phyloP scores from a whole-genome alignment of 2,888 invertebrate species.

The Drosophila histrio region DNA sequence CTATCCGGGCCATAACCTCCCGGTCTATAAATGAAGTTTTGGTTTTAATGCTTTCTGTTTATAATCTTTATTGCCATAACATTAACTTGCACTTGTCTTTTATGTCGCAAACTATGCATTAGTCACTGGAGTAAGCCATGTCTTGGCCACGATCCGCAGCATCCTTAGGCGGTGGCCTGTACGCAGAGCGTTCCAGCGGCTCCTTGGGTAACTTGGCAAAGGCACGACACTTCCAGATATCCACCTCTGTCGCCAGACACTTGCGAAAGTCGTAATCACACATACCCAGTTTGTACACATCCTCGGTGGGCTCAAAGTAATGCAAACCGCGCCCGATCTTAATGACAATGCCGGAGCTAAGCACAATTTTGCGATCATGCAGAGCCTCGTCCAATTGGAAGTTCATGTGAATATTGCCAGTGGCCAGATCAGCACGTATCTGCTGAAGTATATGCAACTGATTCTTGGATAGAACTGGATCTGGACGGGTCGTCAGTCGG shows the following conservation, averaged over 20 bases:
- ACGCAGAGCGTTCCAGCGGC: not conserved
- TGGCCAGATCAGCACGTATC: conserved; percentile 86
- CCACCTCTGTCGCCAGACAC: conserved; percentile 93
- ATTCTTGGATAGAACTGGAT: conserved; percentile 84
- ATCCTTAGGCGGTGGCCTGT: conserved; percentile 10
- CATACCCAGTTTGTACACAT: conserved; percentile 88
- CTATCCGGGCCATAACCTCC: too few species aligned
- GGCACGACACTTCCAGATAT: conserved; percentile 85
- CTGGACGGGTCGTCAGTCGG: conserved; percentile 87
- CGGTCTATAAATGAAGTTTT: too few species aligned
- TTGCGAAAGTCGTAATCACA: conserved; percentile 91
- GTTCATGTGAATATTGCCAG: conserved; percentile 86
- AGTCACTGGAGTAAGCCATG: conserved; percentile 22
- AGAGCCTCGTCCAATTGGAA: conserved; percentile 89
- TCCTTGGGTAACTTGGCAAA: conserved; percentile 51
- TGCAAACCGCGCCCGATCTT: conserved; percentile 96
- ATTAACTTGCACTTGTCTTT: not conserved
- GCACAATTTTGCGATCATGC: conserved; percentile 95
- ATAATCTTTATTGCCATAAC: not conserved
- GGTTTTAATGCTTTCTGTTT: not conserved
- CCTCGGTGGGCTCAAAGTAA: conserved; percentile 91
- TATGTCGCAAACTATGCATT: conserved; percentile 19
- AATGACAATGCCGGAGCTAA: conserved; percentile 95
- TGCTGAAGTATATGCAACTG: conserved; percentile 87
- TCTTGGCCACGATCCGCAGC: conserved; percentile 5